Base-by-base conservation (phyloP, 2,888 invertebrate species). In the Harpalus rubripes region DNA sequence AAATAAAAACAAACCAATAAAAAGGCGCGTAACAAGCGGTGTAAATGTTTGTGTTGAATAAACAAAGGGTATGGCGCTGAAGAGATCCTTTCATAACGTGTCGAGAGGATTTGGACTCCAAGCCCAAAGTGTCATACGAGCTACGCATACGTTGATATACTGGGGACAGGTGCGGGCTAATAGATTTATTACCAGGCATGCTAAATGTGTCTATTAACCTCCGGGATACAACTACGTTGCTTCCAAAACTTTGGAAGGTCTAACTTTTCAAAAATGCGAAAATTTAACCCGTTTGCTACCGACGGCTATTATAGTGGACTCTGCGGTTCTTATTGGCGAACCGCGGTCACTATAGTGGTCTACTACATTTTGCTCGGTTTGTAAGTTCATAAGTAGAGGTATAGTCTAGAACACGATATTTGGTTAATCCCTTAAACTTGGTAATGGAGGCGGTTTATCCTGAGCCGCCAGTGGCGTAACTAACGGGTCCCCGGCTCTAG, bases 151-250 rank as follows among this genome's bases (percentile, higher is more conserved):
- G 26, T 26, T 85, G 84, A 85, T 68, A 85, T 79, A 85, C 68
- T 85, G 80, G 7, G 41, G 84, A 80, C 84, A 85, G 84, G 84
- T 85, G 84, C 32, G 15, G 44, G 84, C 68, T 85, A 85, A 85
- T 85, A 85, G 84, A 85, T 85, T 85, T 85, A 85, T 85, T 80
- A 80, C 79, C 79, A 79, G 68, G 39, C 56, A 85, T 85, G 84
- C 84, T 85, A 85, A 85, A 85, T 85, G 84, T 85, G 84, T 85
- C 84, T 85, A 85, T 85, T 85, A 85, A 85, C 84, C 84, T 84
- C 84, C 84, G 78, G 39, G 10, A 76, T 65, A 80, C 32, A 32
- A 4, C 4, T 22, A 41, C 80, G 8, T 22, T 52, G 44, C 8
- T 52, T 52, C 44, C 44, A 52, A 52, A 52, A 52, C 44, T 52